Percentiles rank a stretch among this genome's conserved stretches.
phyloP scores from a whole-genome alignment of 1,140 invertebrate species.

The Magallana ariakensis region DNA sequence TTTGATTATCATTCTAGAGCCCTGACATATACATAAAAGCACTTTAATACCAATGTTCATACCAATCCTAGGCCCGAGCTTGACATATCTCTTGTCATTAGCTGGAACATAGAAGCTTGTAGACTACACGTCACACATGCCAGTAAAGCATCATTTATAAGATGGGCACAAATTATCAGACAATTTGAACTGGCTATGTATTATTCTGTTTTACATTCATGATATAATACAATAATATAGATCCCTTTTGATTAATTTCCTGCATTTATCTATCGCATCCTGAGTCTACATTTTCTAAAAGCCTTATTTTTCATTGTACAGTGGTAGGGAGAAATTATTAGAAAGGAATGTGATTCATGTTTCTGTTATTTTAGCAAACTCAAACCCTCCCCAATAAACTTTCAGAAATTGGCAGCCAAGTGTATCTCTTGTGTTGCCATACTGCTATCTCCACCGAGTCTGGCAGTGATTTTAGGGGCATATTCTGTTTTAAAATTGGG shows the following conservation, averaged over 20 bases:
- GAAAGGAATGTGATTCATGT: slow-evolving; percentile 28
- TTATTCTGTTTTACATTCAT: too few species aligned
- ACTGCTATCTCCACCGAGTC: slow-evolving; percentile 2
- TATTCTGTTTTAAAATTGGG: slow-evolving; percentile 8
- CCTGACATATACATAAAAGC: not conserved
- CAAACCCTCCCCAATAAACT: slow-evolving; percentile 31
- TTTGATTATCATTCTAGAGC: not conserved
- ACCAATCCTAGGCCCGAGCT: not conserved
- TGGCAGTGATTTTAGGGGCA: slow-evolving; percentile 3
- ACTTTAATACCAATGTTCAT: slow-evolving; percentile 10
- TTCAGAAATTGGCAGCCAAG: slow-evolving; percentile 28
- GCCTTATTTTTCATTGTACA: too few species aligned
- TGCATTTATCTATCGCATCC: too few species aligned
- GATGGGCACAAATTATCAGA: too few species aligned
- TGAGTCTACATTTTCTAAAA: too few species aligned
- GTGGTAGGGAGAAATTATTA: slow-evolving; percentile 7
- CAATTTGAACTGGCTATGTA: too few species aligned
- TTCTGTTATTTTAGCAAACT: slow-evolving; percentile 15
- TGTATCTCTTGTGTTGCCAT: slow-evolving; percentile 17
- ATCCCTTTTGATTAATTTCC: too few species aligned
- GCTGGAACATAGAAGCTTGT: not conserved
- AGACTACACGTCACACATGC: not conserved
- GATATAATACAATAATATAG: too few species aligned
- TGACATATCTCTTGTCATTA: not conserved
- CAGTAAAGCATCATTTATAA: too few species aligned